Percentiles rank a stretch among this genome's conserved stretches.
phyloP scores from a whole-genome alignment of 2,797 vertebrate species.

The Molossus alvarezi region DNA sequence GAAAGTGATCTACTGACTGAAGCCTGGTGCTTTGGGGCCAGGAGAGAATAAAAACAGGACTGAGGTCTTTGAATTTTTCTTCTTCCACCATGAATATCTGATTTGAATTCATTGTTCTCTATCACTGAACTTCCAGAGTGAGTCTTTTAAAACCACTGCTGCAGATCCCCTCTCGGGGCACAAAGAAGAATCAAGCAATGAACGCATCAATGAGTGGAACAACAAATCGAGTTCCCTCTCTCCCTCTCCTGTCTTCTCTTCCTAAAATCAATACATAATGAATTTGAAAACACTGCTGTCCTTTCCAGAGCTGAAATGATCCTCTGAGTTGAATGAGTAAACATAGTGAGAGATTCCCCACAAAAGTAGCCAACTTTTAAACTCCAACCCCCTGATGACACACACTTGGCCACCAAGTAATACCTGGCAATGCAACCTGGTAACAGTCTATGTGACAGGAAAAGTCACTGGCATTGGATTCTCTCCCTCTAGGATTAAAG shows the following conservation, averaged over 20 bases:
- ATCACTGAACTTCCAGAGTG: neutral
- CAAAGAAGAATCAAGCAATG: neutral
- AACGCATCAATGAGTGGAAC: neutral
- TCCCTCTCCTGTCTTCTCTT: neutral
- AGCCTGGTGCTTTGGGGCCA: neutral
- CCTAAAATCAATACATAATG: neutral
- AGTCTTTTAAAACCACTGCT: constrained; percentile 19
- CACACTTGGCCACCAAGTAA: neutral
- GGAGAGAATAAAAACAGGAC: neutral
- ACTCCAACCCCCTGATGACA: neutral
- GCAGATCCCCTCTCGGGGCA: neutral
- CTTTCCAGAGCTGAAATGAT: neutral
- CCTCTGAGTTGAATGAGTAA: neutral
- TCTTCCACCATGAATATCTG: neutral
- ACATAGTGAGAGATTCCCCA: neutral
- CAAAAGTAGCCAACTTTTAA: neutral
- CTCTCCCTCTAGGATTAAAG: constrained; percentile 7
- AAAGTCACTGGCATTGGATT: neutral
- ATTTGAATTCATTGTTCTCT: neutral
- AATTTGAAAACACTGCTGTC: constrained; percentile 19
- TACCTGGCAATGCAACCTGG: neutral
- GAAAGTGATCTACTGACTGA: neutral
- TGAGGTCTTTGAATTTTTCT: neutral
- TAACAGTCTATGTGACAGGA: neutral
- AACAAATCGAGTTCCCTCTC: neutral